phyloP scores from a whole-genome alignment of 1,140 invertebrate species.

The Pseudomyrmex concolor region DNA sequence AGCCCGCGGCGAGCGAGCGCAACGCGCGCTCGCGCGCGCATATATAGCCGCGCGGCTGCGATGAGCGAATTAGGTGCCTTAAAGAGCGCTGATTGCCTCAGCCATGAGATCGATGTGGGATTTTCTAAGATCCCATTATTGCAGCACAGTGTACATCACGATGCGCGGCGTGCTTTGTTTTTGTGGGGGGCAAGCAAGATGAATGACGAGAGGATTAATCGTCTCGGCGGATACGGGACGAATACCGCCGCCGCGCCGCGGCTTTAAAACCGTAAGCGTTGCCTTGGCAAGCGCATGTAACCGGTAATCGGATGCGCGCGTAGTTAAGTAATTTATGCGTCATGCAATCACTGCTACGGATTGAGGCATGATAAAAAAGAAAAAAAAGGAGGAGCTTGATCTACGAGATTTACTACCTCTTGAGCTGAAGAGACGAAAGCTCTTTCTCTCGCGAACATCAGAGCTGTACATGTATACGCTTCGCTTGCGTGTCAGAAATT shows the following conservation, averaged over 20 bases:
- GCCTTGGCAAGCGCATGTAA: slow-evolving; percentile 52
- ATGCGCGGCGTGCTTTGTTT: slow-evolving; percentile 57
- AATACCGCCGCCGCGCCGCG: slow-evolving; percentile 48
- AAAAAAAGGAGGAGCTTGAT: slow-evolving; percentile 54
- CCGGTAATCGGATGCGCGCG: slow-evolving; percentile 63
- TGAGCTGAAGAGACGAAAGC: slow-evolving; percentile 10
- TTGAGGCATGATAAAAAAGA: slow-evolving; percentile 65
- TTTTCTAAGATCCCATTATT: slow-evolving; percentile 56
- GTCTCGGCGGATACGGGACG: slow-evolving; percentile 44
- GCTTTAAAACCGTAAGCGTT: slow-evolving; percentile 59
- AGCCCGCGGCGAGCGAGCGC: slow-evolving; percentile 37
- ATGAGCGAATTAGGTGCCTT: slow-evolving; percentile 55
- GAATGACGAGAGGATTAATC: slow-evolving; percentile 75
- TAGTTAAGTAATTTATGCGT: slow-evolving; percentile 75
- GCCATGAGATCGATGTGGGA: slow-evolving; percentile 49
- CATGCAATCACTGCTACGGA: slow-evolving; percentile 71
- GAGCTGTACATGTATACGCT: neutral
- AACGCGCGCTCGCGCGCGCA: slow-evolving; percentile 1
- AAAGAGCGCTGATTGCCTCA: slow-evolving; percentile 47
- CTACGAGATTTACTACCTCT: slow-evolving; percentile 61
- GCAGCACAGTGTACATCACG: slow-evolving; percentile 62
- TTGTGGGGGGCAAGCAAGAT: slow-evolving; percentile 67
- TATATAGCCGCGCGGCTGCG: slow-evolving; percentile 7
- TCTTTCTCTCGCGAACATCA: neutral
- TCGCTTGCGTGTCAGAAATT: neutral